Conservation (phyloP, 2,113 vertebrate genomes). For the Dicentrarchus labrax region DNA sequence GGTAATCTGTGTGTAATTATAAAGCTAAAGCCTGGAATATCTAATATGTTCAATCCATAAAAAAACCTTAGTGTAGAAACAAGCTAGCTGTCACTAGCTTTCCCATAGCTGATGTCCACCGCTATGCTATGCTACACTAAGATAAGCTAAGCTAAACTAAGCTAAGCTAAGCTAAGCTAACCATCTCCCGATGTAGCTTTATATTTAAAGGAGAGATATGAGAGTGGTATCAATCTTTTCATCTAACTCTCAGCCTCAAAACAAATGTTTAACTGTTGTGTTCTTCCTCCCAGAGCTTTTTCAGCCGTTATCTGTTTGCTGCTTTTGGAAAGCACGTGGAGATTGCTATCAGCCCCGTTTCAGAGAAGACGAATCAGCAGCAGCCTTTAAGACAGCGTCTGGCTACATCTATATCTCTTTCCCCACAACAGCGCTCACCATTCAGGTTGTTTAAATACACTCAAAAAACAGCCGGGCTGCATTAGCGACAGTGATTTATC, state of each 20-base stretch:
- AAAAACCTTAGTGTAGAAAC: neutral
- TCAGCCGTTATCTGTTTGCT: neutral
- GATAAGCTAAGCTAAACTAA: too few species aligned
- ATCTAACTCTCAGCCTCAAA: neutral
- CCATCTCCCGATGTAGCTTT: neutral
- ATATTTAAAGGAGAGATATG: neutral
- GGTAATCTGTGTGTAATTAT: too few species aligned
- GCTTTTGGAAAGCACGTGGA: neutral
- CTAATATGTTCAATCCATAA: neutral
- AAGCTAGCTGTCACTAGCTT: too few species aligned
- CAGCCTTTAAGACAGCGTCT: neutral
- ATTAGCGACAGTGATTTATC: constrained; percentile 81
- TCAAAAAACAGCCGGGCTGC: constrained; percentile 26
- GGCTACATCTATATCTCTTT: constrained; percentile 42
- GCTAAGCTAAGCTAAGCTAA: neutral
- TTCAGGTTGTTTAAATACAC: constrained; percentile 48
- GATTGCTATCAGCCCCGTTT: neutral
- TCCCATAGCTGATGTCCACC: neutral
- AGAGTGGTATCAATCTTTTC: neutral
- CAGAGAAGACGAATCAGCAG: neutral
- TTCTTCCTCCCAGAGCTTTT: neutral
- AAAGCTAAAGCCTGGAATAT: neutral
- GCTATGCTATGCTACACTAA: neutral
- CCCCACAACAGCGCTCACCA: constrained; percentile 25
- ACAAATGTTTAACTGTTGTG: neutral